Conservation (phyloP, 2,113 vertebrate species). For the Clarias batrachus region DNA sequence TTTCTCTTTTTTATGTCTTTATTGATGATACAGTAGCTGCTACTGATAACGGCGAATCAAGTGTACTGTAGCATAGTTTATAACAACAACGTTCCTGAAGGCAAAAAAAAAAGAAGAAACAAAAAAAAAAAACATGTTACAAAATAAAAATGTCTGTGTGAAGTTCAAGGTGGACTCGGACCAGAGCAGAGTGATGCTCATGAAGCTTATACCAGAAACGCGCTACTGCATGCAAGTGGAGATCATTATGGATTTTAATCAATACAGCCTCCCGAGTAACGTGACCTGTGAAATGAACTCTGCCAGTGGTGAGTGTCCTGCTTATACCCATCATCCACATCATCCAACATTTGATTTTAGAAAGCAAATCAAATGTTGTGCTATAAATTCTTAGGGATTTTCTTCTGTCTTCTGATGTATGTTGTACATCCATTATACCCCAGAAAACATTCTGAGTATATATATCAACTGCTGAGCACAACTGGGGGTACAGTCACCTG, state of each 20-base stretch:
- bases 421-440: no score
- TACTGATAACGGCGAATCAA: background rate
- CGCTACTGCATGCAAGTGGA: slow-evolving; percentile 67
- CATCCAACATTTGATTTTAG: background rate
- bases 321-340: background rate
- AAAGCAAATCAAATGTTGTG: no score
- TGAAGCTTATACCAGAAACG: slow-evolving; percentile 48
- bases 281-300: slow-evolving; percentile 59
- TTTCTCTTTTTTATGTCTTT: background rate
- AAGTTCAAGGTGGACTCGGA: background rate
- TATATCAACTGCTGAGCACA: no score
- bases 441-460: no score
- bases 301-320: slow-evolving; percentile 50
- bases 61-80: background rate
- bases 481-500: no score
- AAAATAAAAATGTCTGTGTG: background rate
- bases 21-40: background rate
- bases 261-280: slow-evolving; percentile 42
- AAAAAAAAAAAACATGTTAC: background rate
- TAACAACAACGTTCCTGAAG: background rate
- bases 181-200: slow-evolving; percentile 46
- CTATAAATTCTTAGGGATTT: no score
- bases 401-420: no score
- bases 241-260: slow-evolving; percentile 20
- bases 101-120: background rate